Evolutionary conservation across 2,888 invertebrate species (phyloP), one percentile per base, ranked within the genome.

Genomic region (Drosophila sordidula): DNA sequence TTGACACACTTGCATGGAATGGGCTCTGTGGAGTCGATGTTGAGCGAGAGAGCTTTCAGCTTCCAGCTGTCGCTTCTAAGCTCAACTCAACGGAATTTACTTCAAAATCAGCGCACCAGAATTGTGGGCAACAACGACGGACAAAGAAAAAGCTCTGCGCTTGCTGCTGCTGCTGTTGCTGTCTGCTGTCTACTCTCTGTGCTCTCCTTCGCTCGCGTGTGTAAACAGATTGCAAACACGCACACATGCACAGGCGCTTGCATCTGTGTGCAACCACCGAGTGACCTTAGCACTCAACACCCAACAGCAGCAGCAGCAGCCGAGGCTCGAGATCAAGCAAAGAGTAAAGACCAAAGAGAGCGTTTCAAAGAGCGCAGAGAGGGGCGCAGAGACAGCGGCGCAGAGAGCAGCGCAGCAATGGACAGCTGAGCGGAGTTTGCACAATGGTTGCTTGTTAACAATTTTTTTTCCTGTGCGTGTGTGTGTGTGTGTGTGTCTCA

Each of bases 241-340:
- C 49, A 56, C 22, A 46, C 18, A 47, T 5, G 47, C 18, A 44
- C 36, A 46, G 12, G 18, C 22, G 38, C 41, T 42, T 39, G 25
- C 56, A 14, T 49, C 46, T 44, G 47, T 50, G 46, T 38, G 49
- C 49, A 83, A 80, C 74, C 77, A 80, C 70, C 55, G 50, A 75
- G 59, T 83, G 82, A 85, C 83, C 83, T 83, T 85, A 87, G 85
- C 78, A 70, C 84, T 78, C 64, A 69, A 59, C 61, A 66, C 45
- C 46, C 38, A 29, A 25, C 47, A 57, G 22, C 59, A 54, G 26
- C 72, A 57, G 16, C 46, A 52, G 50, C 42, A 49, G 44, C 49
- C 67, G 22, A 9, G 16, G 26, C 46, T 44, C 14, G 41, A 29
- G 62, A 58, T 52, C 63, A 54, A 32, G 29, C 49, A 47, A 55